Conservation (phyloP, 2,113 vertebrate genomes). For the Rhinolophus sinicus region DNA sequence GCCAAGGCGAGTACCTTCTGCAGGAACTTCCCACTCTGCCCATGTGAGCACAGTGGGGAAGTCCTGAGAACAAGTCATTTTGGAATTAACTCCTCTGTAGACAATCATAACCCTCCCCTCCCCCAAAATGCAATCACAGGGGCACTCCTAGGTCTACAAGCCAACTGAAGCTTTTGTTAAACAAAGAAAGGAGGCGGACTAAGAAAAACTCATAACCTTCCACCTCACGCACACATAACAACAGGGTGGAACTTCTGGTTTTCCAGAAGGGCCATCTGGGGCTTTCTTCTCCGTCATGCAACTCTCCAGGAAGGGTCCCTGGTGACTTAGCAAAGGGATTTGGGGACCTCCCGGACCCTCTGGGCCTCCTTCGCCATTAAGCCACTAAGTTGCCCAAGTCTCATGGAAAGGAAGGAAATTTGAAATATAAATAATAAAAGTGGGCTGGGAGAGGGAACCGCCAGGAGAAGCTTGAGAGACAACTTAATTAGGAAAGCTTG, state of each 20-base stretch:
- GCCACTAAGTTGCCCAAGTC: neutral
- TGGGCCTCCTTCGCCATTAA: neutral
- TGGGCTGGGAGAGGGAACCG: neutral
- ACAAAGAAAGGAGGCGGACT: neutral
- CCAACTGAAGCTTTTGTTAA: neutral
- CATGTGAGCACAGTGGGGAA: neutral
- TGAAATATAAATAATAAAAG: conserved; percentile 19
- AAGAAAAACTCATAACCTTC: neutral
- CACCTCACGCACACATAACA: neutral
- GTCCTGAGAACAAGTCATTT: conserved; percentile 33
- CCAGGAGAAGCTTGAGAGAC: neutral
- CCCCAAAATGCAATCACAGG: neutral
- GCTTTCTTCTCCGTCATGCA: neutral
- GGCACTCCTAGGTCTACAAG: neutral
- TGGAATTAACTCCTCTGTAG: neutral
- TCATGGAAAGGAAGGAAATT: neutral
- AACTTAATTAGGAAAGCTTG: conserved; percentile 30
- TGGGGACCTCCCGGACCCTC: neutral
- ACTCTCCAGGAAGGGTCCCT: neutral
- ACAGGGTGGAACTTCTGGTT: neutral
- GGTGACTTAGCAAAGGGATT: neutral
- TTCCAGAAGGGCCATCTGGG: neutral
- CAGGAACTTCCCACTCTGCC: neutral
- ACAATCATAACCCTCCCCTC: neutral
- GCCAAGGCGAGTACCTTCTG: neutral